phyloP scores from a whole-genome alignment of 2,888 invertebrate species.

The Athalia cordata region DNA sequence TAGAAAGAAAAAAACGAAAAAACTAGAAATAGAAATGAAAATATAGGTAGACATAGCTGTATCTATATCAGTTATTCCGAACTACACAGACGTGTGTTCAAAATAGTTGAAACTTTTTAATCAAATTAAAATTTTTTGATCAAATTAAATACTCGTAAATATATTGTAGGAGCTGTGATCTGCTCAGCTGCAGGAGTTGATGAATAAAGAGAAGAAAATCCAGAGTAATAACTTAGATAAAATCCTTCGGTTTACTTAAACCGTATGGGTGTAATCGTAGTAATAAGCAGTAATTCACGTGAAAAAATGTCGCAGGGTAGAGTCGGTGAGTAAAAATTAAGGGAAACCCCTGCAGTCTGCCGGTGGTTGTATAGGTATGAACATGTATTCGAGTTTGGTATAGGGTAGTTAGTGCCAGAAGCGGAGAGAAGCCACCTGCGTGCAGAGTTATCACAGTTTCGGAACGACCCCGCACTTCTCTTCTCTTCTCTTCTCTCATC shows the following conservation, averaged over 20 bases:
- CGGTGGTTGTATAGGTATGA: background rate
- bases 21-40: background rate
- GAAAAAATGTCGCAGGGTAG: slow-evolving; percentile 49
- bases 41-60: background rate
- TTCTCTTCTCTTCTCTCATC: background rate
- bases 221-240: slow-evolving; percentile 38
- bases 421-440: slow-evolving; percentile 61
- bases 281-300: slow-evolving; percentile 55
- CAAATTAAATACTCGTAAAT: no score
- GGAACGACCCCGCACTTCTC: background rate
- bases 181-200: no score
- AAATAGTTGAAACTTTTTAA: no score
- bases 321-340: slow-evolving; percentile 54
- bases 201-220: no score
- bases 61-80: no score
- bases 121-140: no score
- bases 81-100: no score
- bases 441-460: slow-evolving; percentile 61
- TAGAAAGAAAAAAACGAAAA: slow-evolving; percentile 12
- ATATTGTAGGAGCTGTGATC: no score
- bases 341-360: slow-evolving; percentile 33
- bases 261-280: slow-evolving; percentile 45
- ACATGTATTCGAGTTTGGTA: slow-evolving; percentile 8
- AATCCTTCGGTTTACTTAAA: slow-evolving; percentile 54
- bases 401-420: slow-evolving; percentile 54